Base-by-base conservation (phyloP, 2,888 invertebrate genomes). In the Lissocephala sabroskyi region DNA sequence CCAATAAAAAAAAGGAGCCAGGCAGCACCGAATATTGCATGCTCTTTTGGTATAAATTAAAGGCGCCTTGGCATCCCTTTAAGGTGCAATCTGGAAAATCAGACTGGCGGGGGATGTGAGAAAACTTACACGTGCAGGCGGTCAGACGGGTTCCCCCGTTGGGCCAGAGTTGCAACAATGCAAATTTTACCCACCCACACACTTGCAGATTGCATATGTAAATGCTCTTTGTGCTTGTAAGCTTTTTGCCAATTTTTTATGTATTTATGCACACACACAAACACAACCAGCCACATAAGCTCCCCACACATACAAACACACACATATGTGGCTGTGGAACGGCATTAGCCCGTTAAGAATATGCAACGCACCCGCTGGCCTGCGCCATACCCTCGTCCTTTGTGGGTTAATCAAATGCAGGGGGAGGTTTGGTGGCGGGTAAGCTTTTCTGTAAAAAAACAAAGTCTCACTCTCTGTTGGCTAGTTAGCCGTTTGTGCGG, bases 331-430 rank as follows among this genome's bases (percentile, higher is more conserved):
- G 33, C n/a, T n/a, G 7, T 33, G 11, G 35, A 10, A 16, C 32
- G 30, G 39, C 41, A 44, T 43, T 45, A 44, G 39, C 43, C 59
- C 51, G 76, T 50, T 57, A 59, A 57, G 65, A 57, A 66, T 71
- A 54, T 59, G 59, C 56, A 53, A 47, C 51, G 47, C 40, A 50
- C 42, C 39, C 52, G 23, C 17, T 42, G 4, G 16, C 37, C n/a
- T n/a, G 30, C 40, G 28, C 41, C 49, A 51, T 41, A 47, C 52
- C 62, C 57, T 28, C 48, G 41, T 52, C 51, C 52, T 62, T 71
- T 59, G 61, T 75, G 67, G 75, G 75, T 75, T 79, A 75, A 75
- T 75, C 74, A 76, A 79, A 75, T 75, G 79, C 79, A 79, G 52
- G 62, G 52, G 44, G 52, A 65, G 56, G 45, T 53, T 61, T 50